Conservation (phyloP, 2,113 vertebrate species). For the Hyaena hyaena region DNA sequence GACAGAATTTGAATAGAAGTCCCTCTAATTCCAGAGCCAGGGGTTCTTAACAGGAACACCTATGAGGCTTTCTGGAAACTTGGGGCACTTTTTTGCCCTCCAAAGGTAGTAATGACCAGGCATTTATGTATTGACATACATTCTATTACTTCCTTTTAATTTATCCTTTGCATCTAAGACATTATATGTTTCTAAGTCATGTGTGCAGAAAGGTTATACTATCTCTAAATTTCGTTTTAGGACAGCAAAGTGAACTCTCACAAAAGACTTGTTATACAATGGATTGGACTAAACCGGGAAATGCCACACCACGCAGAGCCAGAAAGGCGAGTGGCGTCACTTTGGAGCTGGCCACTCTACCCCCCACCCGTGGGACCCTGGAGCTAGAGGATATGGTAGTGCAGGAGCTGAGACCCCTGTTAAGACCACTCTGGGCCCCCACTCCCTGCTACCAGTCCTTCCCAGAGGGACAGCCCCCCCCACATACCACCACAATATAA, state of each 20-base stretch:
- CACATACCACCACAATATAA: not conserved
- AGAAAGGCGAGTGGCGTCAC: not conserved
- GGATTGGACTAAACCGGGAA: not conserved
- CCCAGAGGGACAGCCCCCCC: not conserved
- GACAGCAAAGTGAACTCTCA: not conserved
- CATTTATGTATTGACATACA: not conserved
- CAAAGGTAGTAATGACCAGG: not conserved
- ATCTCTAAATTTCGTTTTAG: constrained; percentile 33
- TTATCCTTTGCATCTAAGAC: not conserved
- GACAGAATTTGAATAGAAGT: not conserved
- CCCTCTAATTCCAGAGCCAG: not conserved
- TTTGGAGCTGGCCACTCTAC: not conserved
- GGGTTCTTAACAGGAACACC: not conserved
- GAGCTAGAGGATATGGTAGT: not conserved
- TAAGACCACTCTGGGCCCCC: not conserved
- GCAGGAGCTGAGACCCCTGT: not conserved
- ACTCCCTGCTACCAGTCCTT: not conserved
- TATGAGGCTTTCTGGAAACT: not conserved
- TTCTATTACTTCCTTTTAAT: not conserved
- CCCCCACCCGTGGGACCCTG: not conserved
- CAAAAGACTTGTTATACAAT: not conserved
- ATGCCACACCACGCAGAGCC: not conserved
- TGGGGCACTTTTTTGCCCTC: not conserved
- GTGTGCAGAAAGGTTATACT: not conserved
- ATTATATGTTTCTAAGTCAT: not conserved